Evolutionary conservation across 2,888 invertebrate species (phyloP).

Genomic region (Tryphoninae sp.): DNA sequence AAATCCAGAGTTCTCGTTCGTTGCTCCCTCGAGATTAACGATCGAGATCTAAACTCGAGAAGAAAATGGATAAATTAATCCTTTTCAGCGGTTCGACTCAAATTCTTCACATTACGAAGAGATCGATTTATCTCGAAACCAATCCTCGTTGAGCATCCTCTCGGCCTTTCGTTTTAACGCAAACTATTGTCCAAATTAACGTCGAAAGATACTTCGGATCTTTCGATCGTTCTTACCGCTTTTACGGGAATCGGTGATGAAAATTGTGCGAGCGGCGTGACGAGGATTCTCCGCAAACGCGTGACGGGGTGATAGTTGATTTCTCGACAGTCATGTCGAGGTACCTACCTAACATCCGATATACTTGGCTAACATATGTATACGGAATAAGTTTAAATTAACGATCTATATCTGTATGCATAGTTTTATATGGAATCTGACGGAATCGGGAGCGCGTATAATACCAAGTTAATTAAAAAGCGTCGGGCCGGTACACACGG

Average conservation of each 20-base stretch:
- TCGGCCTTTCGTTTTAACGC: neutral
- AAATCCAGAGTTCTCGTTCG: conserved; percentile 15
- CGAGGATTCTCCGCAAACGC: too few relatives aligned
- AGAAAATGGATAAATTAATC: too few relatives aligned
- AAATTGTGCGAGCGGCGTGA: too few relatives aligned
- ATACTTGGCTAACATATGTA: neutral
- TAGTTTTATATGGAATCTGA: conserved; percentile 17
- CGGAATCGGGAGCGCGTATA: conserved; percentile 48
- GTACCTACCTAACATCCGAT: neutral
- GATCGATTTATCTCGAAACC: neutral
- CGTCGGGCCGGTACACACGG: conserved; percentile 53
- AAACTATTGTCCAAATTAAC: too few relatives aligned
- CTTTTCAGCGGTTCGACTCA: too few relatives aligned
- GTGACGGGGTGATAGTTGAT: too few relatives aligned
- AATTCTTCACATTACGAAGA: too few relatives aligned
- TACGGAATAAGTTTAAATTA: neutral
- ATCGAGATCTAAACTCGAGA: conserved; percentile 21
- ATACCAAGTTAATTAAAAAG: conserved; percentile 58
- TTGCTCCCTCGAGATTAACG: conserved; percentile 24
- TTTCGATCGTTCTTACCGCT: too few relatives aligned
- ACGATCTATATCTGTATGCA: neutral
- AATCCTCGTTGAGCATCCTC: neutral
- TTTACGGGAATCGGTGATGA: too few relatives aligned
- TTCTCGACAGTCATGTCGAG: too few relatives aligned
- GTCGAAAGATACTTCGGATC: too few relatives aligned